A percentile compares a stretch with the other conserved stretches of the same genome.
These are phyloP conservation scores for Bedellia somnulentella DNA, from an alignment of 2,888 invertebrate species.

Conservation along the genomic window DNA sequence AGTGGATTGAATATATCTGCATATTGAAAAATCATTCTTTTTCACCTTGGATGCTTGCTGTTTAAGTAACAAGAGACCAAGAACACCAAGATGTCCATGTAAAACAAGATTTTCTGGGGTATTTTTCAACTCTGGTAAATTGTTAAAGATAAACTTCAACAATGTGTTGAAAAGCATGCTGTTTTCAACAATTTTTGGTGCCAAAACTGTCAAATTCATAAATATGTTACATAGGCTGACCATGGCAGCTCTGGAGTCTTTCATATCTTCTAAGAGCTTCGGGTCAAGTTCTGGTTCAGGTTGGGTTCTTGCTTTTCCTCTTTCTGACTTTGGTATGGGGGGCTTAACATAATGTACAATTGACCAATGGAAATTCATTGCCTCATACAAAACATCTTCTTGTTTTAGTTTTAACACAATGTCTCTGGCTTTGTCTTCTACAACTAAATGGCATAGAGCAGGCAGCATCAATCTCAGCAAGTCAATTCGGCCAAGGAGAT, in stretches of 20 bases:
- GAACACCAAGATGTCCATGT: conserved; percentile 80
- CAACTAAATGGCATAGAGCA: conserved; percentile 86
- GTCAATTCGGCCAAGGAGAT: conserved; percentile 65
- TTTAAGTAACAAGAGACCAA: conserved; percentile 80
- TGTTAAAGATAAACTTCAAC: conserved; percentile 82
- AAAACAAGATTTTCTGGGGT: conserved; percentile 82
- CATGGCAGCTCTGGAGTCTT: conserved; percentile 82
- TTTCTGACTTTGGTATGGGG: conserved; percentile 77
- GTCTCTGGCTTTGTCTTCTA: conserved; percentile 85
- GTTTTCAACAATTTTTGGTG: conserved; percentile 80
- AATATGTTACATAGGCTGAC: conserved; percentile 88
- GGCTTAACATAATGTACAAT: conserved; percentile 85
- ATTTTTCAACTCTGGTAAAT: conserved; percentile 81
- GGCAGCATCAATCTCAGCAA: conserved; percentile 82
- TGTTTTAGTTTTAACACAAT: conserved; percentile 76
- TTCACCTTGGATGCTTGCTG: conserved; percentile 82
- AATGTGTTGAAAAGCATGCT: conserved; percentile 76
- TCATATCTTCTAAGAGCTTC: conserved; percentile 77
- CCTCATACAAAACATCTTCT: conserved; percentile 79
- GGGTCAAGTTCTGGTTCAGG: conserved; percentile 76
- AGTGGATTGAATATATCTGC: conserved; percentile 85
- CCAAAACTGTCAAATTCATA: conserved; percentile 89
- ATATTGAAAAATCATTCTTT: conserved; percentile 86
- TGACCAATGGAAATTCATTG: conserved; percentile 82
- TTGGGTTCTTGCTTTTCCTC: conserved; percentile 72